These are phyloP conservation scores for Zaprionus tsacasi DNA, from an alignment of 1,140 invertebrate species.

Conservation along the genomic window DNA sequence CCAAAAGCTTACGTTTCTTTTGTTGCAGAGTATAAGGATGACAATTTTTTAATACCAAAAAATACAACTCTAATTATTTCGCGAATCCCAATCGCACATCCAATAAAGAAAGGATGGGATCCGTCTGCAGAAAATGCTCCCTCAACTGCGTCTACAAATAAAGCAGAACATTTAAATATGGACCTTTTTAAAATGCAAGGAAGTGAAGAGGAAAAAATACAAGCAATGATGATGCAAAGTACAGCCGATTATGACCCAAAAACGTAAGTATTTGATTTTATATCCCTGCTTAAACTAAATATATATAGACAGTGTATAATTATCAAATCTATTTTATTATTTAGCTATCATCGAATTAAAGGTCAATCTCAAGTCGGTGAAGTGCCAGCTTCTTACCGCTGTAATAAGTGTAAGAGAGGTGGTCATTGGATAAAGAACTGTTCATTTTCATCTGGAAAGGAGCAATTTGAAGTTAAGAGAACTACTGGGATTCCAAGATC, in stretches of 20 bases:
- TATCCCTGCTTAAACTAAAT: neutral
- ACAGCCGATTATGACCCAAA: conserved; percentile 98
- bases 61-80: conserved; percentile 98
- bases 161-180: conserved; percentile 81
- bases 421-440: conserved; percentile 99
- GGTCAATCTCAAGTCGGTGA: conserved; percentile 94
- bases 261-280: conserved; percentile 89
- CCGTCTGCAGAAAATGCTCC: conserved; percentile 60
- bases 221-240: conserved; percentile 98
- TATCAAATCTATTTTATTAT: neutral
- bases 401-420: conserved; percentile 95
- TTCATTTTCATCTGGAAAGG: conserved; percentile 86
- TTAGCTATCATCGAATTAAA: conserved; percentile 93
- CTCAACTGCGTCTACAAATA: conserved; percentile 34
- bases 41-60: conserved; percentile 95
- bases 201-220: conserved; percentile 98
- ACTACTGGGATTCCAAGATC: conserved; percentile 99
- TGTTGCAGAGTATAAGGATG: conserved; percentile 93
- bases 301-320: neutral
- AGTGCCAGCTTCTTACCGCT: conserved; percentile 95
- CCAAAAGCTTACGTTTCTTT: conserved; percentile 83
- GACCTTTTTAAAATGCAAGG: conserved; percentile 96
- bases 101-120: conserved; percentile 90
- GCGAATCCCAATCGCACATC: conserved; percentile 93
- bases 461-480: conserved; percentile 92